Percentiles rank a stretch among this genome's conserved stretches.
Conservation (phyloP, 2,888 invertebrate genomes). For the Steromphala cineraria region DNA sequence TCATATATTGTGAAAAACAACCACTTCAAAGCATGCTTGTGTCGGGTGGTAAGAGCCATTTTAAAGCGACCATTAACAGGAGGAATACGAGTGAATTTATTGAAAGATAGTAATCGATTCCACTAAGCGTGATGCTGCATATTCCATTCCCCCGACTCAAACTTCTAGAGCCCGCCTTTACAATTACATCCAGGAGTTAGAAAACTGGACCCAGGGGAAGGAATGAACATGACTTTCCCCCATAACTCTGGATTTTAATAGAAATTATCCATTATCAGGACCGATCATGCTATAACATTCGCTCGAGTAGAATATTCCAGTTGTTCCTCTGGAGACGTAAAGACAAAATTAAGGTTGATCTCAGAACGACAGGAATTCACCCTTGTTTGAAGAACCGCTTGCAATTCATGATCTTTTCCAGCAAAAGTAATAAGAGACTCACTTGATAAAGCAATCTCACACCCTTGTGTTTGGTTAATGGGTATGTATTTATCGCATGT, state of each 20-base stretch:
- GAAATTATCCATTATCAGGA: constrained; percentile 1
- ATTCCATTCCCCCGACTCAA: background rate
- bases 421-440: no score
- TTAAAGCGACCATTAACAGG: background rate
- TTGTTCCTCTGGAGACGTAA: no score
- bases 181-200: background rate
- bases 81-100: background rate
- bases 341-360: no score
- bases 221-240: background rate
- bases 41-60: background rate
- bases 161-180: background rate
- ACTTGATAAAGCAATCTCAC: no score
- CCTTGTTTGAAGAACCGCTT: no score
- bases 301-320: background rate
- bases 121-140: background rate
- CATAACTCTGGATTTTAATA: constrained; percentile 8
- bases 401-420: no score
- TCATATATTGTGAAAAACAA: background rate
- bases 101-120: background rate
- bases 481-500: no score
- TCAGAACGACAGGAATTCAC: no score
- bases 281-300: background rate
- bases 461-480: no score
- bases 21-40: background rate
- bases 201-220: background rate